Evolutionary conservation across 2,797 vertebrate genomes (phyloP), one percentile per base, ranked within the genome.

Genomic region (Anguilla anguilla): DNA sequence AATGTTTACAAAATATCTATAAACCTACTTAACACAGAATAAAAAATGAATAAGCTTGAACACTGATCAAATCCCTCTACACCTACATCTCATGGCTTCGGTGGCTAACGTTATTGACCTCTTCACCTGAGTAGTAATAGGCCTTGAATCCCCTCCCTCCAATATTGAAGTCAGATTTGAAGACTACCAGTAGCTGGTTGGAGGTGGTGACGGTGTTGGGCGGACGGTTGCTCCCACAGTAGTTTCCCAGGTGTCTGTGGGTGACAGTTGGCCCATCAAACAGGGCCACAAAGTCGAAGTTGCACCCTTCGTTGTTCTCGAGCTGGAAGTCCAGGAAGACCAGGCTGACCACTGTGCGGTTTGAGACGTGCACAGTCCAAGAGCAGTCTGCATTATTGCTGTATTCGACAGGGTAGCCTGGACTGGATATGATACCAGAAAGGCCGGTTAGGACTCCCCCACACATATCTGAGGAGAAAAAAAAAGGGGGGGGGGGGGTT

Each of bases 121-220:
- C 69, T 83, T 0, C 91, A 99, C 98, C 98, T 57, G 98, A 99
- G 91, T 97, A 99, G 94, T 98, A 99, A 90, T 97, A 95, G 25
- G 98, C 98, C 91, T 98, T 99, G 94, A 99, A 99, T 53, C 99
- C 99, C 72, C 97, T 96, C 89, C 97, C 98, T 9, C 97, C 98
- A 0, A 99, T 99, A 94, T 99, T 99, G 90, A 98, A 99, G 92
- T 99, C 98, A 0, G 98, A 99, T 91, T 98, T 99, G 94, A 99
- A 99, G 89, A 99, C 90, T 15, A 99, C 89, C 43, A 98, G 96
- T 46, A 99, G 95, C 90, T 98, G 96, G 0, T 94, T 97, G 90
- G 96, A 93, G 2, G 96, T 96, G 28, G 98, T 98, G 90, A 97
- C 31, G 0, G 92, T 95, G 86, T 95, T 95, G 0, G 97, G 96